A percentile compares a stretch with the other conserved stretches of the same genome.
These are phyloP conservation scores for Ara ararauna DNA, from an alignment of 2,797 vertebrate species.

Conservation along the genomic window DNA sequence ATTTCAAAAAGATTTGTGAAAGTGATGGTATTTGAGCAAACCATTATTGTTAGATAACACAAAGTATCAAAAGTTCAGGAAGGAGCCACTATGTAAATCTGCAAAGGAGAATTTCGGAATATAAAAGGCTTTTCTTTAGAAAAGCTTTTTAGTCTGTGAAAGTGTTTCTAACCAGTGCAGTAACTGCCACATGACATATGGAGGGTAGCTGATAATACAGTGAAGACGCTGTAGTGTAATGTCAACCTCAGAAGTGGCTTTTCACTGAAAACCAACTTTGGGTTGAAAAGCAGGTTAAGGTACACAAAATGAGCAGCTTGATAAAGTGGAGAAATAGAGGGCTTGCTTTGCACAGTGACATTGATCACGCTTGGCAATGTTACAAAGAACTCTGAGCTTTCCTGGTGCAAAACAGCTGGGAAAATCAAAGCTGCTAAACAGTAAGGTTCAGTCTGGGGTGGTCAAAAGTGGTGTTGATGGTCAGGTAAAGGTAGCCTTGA, in stretches of 20 bases:
- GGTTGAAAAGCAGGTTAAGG: neutral
- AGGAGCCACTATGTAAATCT: neutral
- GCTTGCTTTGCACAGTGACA: neutral
- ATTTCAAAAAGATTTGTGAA: neutral
- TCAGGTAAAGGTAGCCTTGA: neutral
- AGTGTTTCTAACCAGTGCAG: neutral
- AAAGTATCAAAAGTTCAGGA: slow-evolving; percentile 11
- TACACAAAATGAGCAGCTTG: neutral
- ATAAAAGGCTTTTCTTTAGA: neutral
- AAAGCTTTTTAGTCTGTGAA: neutral
- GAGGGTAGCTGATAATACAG: neutral
- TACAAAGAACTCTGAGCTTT: neutral
- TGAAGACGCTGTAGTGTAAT: neutral
- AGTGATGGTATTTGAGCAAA: neutral
- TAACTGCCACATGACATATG: neutral
- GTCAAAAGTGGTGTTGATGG: neutral
- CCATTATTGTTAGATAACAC: neutral
- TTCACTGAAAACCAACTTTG: neutral
- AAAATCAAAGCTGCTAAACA: neutral
- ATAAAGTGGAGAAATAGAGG: neutral
- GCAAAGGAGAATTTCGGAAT: neutral
- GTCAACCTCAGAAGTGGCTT: neutral
- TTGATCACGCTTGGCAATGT: neutral
- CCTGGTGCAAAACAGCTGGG: neutral
- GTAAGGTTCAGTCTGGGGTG: neutral